These are phyloP conservation scores for Streptopelia turtur DNA, from an alignment of 2,797 vertebrate genomes.

Conservation along the genomic window DNA sequence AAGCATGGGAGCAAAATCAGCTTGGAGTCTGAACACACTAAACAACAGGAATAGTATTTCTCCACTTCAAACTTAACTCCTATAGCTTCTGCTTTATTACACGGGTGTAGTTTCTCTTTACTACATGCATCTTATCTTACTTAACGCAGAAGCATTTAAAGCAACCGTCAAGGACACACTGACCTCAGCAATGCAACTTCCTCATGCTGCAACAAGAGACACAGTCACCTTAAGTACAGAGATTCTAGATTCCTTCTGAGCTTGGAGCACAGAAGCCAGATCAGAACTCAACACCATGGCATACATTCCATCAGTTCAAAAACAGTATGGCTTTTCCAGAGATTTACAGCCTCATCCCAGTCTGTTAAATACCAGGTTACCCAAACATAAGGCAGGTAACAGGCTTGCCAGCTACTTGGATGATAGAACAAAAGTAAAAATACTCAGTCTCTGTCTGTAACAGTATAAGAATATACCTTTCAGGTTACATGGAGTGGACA, in stretches of 20 bases:
- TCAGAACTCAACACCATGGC: background rate
- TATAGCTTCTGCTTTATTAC: conserved; percentile 16
- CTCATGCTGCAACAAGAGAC: background rate
- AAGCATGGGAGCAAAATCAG: background rate
- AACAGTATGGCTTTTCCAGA: background rate
- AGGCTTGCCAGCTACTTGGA: background rate
- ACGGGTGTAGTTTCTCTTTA: background rate
- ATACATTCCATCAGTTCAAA: background rate
- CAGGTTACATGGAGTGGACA: background rate
- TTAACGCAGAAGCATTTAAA: conserved; percentile 26
- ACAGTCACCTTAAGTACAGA: background rate
- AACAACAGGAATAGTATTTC: background rate
- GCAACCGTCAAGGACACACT: background rate
- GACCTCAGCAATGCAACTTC: background rate
- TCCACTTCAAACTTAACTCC: background rate
- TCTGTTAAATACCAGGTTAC: background rate
- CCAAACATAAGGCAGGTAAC: background rate
- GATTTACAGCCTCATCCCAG: background rate
- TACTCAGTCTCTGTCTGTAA: background rate
- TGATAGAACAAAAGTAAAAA: background rate
- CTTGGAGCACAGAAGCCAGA: background rate
- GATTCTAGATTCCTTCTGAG: background rate
- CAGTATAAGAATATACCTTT: background rate
- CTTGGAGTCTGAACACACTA: background rate
- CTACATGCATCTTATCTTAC: conserved; percentile 10